phyloP scores from a whole-genome alignment of 1,140 invertebrate species.

The Rhopalosiphum maidis region DNA sequence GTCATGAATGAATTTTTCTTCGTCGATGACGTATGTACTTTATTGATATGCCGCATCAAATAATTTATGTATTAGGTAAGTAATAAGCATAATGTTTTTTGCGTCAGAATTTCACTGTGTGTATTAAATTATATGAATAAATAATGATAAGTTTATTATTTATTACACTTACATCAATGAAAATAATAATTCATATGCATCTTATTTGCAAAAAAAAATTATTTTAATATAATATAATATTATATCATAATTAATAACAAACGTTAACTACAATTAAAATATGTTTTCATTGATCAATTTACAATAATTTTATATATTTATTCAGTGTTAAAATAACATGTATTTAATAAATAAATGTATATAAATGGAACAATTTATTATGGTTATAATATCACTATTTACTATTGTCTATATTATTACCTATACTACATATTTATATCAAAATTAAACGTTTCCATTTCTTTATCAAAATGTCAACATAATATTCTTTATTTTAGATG shows the following conservation, averaged over 20 bases:
- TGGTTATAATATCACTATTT: neutral
- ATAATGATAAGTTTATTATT: neutral
- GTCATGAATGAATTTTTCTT: neutral
- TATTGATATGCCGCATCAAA: neutral
- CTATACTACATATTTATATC: too few species aligned
- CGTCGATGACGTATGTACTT: neutral
- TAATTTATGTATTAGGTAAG: neutral
- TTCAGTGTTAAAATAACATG: neutral
- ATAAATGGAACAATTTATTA: neutral
- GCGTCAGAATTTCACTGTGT: neutral
- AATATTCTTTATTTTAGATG: neutral
- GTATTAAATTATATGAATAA: neutral
- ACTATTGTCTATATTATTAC: neutral
- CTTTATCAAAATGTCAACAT: neutral
- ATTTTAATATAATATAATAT: neutral
- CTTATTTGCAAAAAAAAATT: neutral
- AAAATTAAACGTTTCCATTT: too few species aligned
- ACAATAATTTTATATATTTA: neutral
- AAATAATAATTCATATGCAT: neutral
- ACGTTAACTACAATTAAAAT: neutral
- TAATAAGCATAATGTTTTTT: neutral
- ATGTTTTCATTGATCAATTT: neutral
- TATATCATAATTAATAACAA: neutral
- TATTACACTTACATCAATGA: neutral
- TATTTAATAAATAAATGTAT: neutral